Conservation (phyloP, 35 echinoderm and acorn worm species). For the Lytechinus variegatus region DNA sequence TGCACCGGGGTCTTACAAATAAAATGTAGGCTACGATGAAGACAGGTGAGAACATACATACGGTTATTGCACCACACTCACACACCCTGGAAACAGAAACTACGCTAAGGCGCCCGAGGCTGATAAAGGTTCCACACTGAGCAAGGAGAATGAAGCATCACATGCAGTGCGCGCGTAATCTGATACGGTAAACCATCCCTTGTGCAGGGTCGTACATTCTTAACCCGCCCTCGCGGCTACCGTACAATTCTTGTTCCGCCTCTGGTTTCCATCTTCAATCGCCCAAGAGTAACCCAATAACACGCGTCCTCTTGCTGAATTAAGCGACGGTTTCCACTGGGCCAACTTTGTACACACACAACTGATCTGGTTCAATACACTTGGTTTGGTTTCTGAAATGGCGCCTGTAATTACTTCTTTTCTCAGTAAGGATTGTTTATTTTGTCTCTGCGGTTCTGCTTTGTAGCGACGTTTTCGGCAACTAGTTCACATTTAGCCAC, state of each 20-base stretch:
- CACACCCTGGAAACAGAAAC: constrained; percentile 9
- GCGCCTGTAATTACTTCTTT: not conserved
- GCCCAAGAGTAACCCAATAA: not conserved
- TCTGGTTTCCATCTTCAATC: constrained; percentile 47
- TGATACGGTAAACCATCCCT: constrained; percentile 8
- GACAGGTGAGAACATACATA: constrained; percentile 21
- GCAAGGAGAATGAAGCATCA: not conserved
- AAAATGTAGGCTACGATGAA: constrained; percentile 21
- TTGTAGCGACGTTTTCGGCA: not conserved
- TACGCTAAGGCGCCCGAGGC: not conserved
- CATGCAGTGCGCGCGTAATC: not conserved
- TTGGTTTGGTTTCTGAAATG: not conserved
- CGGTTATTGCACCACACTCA: constrained; percentile 1
- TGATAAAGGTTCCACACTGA: constrained; percentile 5
- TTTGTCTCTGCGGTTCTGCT: not conserved
- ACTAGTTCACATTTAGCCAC: not conserved
- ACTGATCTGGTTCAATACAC: not conserved
- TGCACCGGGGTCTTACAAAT: not conserved
- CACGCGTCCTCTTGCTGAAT: not conserved
- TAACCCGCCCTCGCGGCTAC: constrained; percentile 42
- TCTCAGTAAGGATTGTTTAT: not conserved
- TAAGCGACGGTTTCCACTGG: not conserved
- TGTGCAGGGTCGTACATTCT: not conserved
- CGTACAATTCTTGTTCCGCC: constrained; percentile 41
- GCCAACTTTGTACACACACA: not conserved